phyloP scores from a whole-genome alignment of 2,888 invertebrate genomes.

The Luffia ferchaultella region DNA sequence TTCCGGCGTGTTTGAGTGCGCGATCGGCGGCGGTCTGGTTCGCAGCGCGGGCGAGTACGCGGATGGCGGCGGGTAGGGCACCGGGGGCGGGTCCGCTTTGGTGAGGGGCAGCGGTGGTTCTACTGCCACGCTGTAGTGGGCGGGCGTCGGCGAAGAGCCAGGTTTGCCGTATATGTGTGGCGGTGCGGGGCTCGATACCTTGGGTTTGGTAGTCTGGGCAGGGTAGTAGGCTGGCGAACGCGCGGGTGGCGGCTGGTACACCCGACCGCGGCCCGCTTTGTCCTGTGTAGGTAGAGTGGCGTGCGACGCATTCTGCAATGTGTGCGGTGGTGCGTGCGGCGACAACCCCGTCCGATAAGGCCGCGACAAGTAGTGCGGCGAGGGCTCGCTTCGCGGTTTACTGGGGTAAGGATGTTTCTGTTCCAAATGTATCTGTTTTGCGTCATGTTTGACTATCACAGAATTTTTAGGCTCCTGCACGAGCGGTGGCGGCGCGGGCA shows the following conservation, averaged over 20 bases:
- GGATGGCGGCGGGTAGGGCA: constrained; percentile 51
- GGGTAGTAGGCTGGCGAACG: constrained; percentile 60
- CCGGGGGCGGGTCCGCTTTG: constrained; percentile 58
- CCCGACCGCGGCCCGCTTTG: constrained; percentile 11
- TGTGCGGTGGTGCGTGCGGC: constrained; percentile 56
- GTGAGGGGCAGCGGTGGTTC: constrained; percentile 62
- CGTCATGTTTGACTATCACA: constrained; percentile 83
- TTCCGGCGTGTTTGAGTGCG: constrained; percentile 61
- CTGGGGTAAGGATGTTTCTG: constrained; percentile 66
- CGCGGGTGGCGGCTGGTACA: constrained; percentile 35
- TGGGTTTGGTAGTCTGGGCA: constrained; percentile 64
- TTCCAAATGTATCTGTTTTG: constrained; percentile 70
- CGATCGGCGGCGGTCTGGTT: constrained; percentile 63
- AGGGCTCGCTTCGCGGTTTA: constrained; percentile 63
- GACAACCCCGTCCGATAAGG: constrained; percentile 55
- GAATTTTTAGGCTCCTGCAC: constrained; percentile 76
- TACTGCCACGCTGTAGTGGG: constrained; percentile 46
- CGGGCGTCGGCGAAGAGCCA: constrained; percentile 56
- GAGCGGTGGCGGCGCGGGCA: constrained; percentile 73
- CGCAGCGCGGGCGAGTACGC: constrained; percentile 40
- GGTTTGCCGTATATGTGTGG: constrained; percentile 77
- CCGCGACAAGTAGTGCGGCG: constrained; percentile 60
- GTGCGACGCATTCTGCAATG: constrained; percentile 52
- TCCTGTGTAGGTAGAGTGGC: constrained; percentile 27
- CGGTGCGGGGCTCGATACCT: constrained; percentile 81